A percentile compares a stretch with the other conserved stretches of the same genome.
Conservation (phyloP, 2,888 invertebrate genomes). For the Cephus nigrinus region DNA sequence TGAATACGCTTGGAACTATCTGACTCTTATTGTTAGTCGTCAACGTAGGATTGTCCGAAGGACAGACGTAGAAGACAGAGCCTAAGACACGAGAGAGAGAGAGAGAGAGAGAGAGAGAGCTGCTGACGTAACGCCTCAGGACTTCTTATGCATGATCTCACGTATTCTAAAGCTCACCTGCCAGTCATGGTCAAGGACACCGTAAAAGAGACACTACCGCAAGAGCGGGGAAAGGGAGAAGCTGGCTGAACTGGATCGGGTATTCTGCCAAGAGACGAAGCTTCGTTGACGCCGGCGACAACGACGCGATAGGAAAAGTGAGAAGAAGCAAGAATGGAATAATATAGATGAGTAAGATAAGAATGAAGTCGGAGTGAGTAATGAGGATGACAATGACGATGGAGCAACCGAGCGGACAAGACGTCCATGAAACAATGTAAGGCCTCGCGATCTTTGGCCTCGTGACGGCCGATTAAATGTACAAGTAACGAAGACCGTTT, state of each 20-base stretch:
- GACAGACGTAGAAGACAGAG: neutral
- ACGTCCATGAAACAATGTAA: conserved; percentile 13
- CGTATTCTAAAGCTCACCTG: neutral
- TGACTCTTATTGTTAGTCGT: too few species aligned
- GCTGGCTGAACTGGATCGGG: neutral
- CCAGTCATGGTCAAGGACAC: conserved; percentile 14
- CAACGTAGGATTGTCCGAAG: neutral
- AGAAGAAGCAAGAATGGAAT: neutral
- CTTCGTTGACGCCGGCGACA: neutral
- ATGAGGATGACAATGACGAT: neutral
- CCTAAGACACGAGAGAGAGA: neutral
- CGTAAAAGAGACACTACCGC: neutral
- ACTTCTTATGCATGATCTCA: conserved; percentile 9
- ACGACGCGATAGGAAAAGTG: too few species aligned
- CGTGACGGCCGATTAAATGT: conserved; percentile 37
- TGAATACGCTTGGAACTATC: too few species aligned
- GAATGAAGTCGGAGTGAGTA: too few species aligned
- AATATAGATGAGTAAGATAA: neutral
- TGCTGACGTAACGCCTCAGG: conserved; percentile 8
- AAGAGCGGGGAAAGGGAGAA: neutral
- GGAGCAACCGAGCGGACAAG: neutral
- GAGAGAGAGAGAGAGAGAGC: neutral
- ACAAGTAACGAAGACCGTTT: conserved; percentile 44
- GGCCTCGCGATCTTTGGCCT: conserved; percentile 28
- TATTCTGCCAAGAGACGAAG: neutral